Evolutionary conservation across 2,113 vertebrate genomes (phyloP), one percentile per base, ranked within the genome.

Genomic region (Eptesicus fuscus): DNA sequence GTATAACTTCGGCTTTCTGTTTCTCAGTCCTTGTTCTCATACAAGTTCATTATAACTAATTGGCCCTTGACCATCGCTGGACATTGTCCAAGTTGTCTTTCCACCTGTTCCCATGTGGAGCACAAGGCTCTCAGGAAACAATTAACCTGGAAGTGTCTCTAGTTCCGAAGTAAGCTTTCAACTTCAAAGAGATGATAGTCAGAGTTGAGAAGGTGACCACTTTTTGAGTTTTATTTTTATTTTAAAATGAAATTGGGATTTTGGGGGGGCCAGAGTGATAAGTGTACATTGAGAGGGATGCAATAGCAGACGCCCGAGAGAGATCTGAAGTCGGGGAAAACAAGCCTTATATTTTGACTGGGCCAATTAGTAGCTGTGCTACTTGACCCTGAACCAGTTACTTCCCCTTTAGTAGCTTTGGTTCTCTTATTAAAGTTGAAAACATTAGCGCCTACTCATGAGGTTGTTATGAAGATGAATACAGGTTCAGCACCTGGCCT

Each of bases 131-230:
- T 73, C 63, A 83, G 32, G 77, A 90, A 88, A 37, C 23, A 84
- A 22, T 90, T 92, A 84, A 88, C 92, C 32, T 61, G 93, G 32
- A 86, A 61, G 22, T 73, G n/a, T 73, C 59, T 79, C 17, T 65
- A 79, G 30, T 94, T 77, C 79, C 76, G 70, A 85, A 90, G 63
- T 30, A 93, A 73, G 47, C 35, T 94, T 96, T 90, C 42, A 85
- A 47, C 84, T 92, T 82, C 73, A 88, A 76, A 95, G 86, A 93
- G 51, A 77, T 3, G 47, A 42, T 11, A 56, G 25, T 22, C 59
- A 88, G 28, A 88, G 61, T 32, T 32, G 9, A 61, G 61, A 74
- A 65, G 79, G 30, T 61, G 25, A 9, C 10, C 35, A 3, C 47
- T 40, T 73, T 53, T 44, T 17, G 37, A 47, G 42, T 65, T 80